These are phyloP conservation scores for Pseudopipra pipra DNA, from an alignment of 2,113 vertebrate genomes.

Conservation along the genomic window DNA sequence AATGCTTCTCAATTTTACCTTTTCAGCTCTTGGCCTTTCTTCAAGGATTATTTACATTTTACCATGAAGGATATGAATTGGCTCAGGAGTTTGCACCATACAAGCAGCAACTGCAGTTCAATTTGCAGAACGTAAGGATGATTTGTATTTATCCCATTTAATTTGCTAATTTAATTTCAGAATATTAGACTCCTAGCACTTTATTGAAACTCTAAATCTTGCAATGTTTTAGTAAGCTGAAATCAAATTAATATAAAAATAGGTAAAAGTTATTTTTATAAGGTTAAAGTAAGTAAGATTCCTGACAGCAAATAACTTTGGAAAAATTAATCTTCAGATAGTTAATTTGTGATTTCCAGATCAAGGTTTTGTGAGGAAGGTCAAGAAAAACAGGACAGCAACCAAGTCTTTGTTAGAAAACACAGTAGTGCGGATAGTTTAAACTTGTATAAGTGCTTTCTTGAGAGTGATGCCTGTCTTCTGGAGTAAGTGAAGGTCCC, in stretches of 20 bases:
- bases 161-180: neutral
- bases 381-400: neutral
- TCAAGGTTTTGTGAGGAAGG: neutral
- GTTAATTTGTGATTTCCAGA: neutral
- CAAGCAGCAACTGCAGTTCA: slow-evolving; percentile 97
- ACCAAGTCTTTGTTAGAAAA: neutral
- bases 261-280: neutral
- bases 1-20: slow-evolving; percentile 25
- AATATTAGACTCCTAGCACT: neutral
- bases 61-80: slow-evolving; percentile 98
- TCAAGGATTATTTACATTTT: slow-evolving; percentile 97
- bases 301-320: neutral
- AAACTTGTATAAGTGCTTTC: neutral
- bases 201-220: neutral
- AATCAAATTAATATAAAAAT: neutral
- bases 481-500: neutral
- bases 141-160: neutral
- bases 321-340: neutral
- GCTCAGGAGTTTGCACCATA: slow-evolving; percentile 96
- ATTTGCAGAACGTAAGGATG: slow-evolving; percentile 94
- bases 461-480: neutral
- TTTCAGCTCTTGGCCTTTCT: slow-evolving; percentile 96
- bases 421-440: neutral
- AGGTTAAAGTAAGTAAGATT: neutral
- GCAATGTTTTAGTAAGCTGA: neutral